phyloP scores from a whole-genome alignment of 2,797 vertebrate genomes.

The Malurus splendens region DNA sequence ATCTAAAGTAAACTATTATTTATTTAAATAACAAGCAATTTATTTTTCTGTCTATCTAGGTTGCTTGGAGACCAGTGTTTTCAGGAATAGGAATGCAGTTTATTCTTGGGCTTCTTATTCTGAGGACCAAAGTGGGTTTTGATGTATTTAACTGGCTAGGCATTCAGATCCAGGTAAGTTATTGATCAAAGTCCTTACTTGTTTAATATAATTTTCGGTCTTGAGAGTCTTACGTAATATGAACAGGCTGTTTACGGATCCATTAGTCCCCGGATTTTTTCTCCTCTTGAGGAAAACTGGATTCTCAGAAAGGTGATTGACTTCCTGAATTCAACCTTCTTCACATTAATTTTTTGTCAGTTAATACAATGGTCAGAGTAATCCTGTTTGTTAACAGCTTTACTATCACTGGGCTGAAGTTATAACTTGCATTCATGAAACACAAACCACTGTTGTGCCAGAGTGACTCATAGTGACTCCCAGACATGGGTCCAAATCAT shows the following conservation, averaged over 20 bases:
- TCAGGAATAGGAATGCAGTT: slow-evolving; percentile 82
- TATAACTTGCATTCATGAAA: not conserved
- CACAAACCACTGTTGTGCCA: not conserved
- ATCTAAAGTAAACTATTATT: not conserved
- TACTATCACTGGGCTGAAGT: not conserved
- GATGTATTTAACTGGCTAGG: slow-evolving; percentile 77
- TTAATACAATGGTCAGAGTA: not conserved
- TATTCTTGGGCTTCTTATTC: slow-evolving; percentile 78
- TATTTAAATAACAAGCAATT: not conserved
- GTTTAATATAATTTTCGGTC: not conserved
- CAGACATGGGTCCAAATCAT: not conserved
- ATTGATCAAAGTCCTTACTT: not conserved
- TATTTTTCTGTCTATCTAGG: slow-evolving; percentile 58
- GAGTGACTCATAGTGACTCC: not conserved
- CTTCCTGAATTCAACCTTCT: not conserved
- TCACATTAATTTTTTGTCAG: not conserved
- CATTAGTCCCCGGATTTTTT: not conserved
- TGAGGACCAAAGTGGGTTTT: slow-evolving; percentile 77
- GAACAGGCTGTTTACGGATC: not conserved
- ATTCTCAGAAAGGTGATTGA: not conserved
- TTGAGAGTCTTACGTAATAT: not conserved
- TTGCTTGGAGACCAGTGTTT: slow-evolving; percentile 77
- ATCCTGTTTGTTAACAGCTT: not conserved
- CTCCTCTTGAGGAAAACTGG: not conserved
- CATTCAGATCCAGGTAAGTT: slow-evolving; percentile 77